phyloP scores from a whole-genome alignment of 2,113 vertebrate species.

The Myiozetetes cayanensis region DNA sequence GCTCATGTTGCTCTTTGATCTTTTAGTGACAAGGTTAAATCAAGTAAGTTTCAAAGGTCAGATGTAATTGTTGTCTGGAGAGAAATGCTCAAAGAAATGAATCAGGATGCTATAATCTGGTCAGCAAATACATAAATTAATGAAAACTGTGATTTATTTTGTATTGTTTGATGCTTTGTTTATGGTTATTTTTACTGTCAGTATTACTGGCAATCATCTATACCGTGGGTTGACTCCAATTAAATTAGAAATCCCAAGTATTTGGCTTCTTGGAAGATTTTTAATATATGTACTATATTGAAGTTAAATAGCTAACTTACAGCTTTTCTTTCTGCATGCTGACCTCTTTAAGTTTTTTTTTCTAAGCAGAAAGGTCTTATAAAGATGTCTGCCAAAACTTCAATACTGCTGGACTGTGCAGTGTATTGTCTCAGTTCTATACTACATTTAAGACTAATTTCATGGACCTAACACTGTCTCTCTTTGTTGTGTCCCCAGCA shows the following conservation, averaged over 20 bases:
- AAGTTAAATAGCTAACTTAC: background rate
- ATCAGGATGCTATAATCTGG: background rate
- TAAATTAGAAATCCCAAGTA: background rate
- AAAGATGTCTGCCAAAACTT: background rate
- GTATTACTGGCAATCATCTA: background rate
- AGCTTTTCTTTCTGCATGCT: background rate
- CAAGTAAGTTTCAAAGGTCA: background rate
- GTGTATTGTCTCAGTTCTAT: background rate
- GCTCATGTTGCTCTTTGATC: background rate
- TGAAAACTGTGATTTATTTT: constrained; percentile 22
- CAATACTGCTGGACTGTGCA: background rate
- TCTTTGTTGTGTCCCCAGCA: too few relatives aligned
- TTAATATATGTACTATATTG: background rate
- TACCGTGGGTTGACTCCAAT: background rate
- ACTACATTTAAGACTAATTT: background rate
- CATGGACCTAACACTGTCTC: background rate
- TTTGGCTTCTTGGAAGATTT: background rate
- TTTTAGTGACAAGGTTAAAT: background rate
- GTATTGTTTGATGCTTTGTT: background rate
- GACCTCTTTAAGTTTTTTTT: background rate
- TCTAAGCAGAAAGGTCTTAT: background rate
- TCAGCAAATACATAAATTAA: background rate
- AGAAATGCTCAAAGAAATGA: background rate
- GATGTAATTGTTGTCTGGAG: background rate
- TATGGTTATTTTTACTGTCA: background rate